These are phyloP conservation scores for Tribolium madens DNA, from an alignment of 1,140 invertebrate genomes.

Conservation along the genomic window DNA sequence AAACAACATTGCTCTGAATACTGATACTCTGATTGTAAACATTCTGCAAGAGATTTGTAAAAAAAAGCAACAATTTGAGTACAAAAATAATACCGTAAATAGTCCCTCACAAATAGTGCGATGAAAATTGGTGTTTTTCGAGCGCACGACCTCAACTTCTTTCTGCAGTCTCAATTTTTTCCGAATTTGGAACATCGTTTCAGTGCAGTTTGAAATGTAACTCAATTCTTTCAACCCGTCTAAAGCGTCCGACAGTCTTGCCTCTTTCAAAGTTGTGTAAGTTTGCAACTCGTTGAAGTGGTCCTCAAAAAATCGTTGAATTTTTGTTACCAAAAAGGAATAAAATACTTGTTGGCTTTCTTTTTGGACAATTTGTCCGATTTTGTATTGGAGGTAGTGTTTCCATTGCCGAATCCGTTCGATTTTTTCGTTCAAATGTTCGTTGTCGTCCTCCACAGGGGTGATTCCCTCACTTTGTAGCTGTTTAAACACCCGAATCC, in stretches of 20 bases:
- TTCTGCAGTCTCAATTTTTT: conserved; percentile 34
- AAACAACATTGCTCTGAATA: conserved; percentile 16
- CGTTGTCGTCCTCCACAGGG: neutral
- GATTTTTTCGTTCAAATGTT: neutral
- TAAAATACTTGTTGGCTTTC: conserved; percentile 2
- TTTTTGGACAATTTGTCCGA: neutral
- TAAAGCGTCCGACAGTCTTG: conserved; percentile 39
- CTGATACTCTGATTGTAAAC: conserved; percentile 9
- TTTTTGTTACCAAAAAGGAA: too few relatives aligned
- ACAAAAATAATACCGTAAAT: neutral
- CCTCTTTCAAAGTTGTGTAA: conserved; percentile 34
- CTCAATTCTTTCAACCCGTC: conserved; percentile 44
- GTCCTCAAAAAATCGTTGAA: conserved; percentile 30
- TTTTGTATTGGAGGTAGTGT: neutral
- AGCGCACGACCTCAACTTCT: conserved; percentile 8
- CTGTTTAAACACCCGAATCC: neutral
- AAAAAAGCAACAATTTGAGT: neutral
- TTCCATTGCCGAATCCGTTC: neutral
- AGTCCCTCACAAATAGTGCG: conserved; percentile 26
- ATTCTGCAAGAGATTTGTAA: conserved; percentile 13
- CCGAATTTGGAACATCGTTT: conserved; percentile 45
- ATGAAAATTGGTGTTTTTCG: conserved; percentile 5
- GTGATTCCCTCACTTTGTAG: neutral
- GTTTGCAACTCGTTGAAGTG: conserved; percentile 23
- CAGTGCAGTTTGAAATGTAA: conserved; percentile 46